Percentiles rank a stretch among this genome's conserved stretches.
phyloP scores from a whole-genome alignment of 64 coral and sea anemone species.

The Trachythela sp. region DNA sequence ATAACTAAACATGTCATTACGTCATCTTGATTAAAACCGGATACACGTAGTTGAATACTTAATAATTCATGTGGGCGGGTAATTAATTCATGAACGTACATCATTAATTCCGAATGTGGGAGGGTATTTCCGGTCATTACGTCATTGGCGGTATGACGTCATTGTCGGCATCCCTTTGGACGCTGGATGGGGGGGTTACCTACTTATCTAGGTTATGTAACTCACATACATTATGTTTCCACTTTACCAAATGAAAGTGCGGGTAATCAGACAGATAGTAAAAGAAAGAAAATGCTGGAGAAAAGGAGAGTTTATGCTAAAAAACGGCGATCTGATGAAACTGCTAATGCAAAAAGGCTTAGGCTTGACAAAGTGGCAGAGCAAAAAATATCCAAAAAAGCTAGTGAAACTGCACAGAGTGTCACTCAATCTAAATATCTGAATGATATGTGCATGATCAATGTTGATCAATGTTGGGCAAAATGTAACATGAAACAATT shows the following conservation, averaged over 20 bases:
- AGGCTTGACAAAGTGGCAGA: slow-evolving; percentile 39
- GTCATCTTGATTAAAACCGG: too few species aligned
- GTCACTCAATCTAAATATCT: background rate
- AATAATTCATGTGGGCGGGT: too few species aligned
- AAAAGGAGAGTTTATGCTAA: slow-evolving; percentile 36
- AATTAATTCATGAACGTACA: too few species aligned
- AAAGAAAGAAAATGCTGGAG: slow-evolving; percentile 6
- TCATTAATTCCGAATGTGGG: too few species aligned
- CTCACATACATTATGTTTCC: slow-evolving; percentile 38
- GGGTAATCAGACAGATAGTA: slow-evolving; percentile 22
- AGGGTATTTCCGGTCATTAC: too few species aligned
- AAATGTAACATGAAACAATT: too few species aligned
- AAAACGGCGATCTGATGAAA: slow-evolving; percentile 28
- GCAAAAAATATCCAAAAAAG: background rate
- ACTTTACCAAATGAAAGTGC: slow-evolving; percentile 32
- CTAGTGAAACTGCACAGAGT: slow-evolving; percentile 5
- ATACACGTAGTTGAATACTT: too few species aligned
- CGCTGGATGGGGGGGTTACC: too few species aligned
- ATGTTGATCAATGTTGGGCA: slow-evolving; percentile 37
- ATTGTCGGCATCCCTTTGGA: too few species aligned
- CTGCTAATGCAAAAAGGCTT: slow-evolving; percentile 15
- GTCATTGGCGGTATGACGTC: too few species aligned
- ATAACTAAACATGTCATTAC: too few species aligned
- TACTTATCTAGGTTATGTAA: slow-evolving; percentile 45
- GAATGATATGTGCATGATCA: background rate